Base-by-base conservation (phyloP, 2,888 invertebrate species). In the Cataglyphis altisquamis region DNA sequence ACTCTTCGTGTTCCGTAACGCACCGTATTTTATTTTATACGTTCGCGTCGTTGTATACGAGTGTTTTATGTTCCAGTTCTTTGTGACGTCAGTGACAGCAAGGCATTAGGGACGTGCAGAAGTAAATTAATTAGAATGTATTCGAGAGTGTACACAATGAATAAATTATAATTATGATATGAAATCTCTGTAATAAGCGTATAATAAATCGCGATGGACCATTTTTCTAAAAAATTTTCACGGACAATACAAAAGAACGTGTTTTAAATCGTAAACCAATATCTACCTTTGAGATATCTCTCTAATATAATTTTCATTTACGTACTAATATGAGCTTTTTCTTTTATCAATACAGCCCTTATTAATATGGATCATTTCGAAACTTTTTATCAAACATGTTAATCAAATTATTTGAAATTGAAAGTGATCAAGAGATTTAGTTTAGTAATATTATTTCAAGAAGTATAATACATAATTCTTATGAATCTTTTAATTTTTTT, bases 11-110 rank as follows among this genome's bases (percentile, higher is more conserved):
- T 84, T 83, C 73, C 72, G 75, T 85, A 25, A 55, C 78, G 81
- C 77, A 67, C 77, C 80, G 84, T 45, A 64, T 82, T 84, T 78
- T 78, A 66, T 78, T 83, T 84, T 78, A 73, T 80, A 78, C 45
- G 18, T 70, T 78, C 18, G 10, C 29, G 41, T 68, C 32, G 57
- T 70, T 32, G 41, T 12, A 60, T 32, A 12, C n/a, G 8, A 60
- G 36, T 60, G 39, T 32, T 78, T 68, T 70, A 45, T 41, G 21
- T 5, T 45, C 18, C 12, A 45, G 45, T 57, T 72, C 72, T 80
- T 70, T 45, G 60, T 60, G 21, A 78, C 32, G 45, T 21, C 6
- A 12, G 60, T 21, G 70, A 32, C 36, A 32, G 18, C 45, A 45
- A 39, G 9, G 72, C 45, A 72, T 72, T 57, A 72, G 18, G 36